A percentile compares a stretch with the other conserved stretches of the same genome.
phyloP scores from a whole-genome alignment of 2,113 vertebrate genomes.

The Seriola aureovittata region DNA sequence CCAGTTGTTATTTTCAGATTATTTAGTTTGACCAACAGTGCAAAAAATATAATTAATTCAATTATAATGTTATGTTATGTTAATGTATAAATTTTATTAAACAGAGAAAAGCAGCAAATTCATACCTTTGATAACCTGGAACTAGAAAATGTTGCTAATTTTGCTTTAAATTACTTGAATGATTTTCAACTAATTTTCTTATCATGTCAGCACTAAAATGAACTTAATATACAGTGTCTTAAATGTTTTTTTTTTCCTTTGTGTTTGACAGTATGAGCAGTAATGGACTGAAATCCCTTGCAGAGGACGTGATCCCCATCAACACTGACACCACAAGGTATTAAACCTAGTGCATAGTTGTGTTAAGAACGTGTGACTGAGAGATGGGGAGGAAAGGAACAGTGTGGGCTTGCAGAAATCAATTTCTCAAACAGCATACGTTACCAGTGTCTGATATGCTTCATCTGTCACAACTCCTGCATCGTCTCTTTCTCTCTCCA shows the following conservation, averaged over 20 bases:
- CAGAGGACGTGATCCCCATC: constrained; percentile 63
- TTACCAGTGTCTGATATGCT: constrained; percentile 9
- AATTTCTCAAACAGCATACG: background rate
- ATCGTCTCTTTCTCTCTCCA: constrained; percentile 1
- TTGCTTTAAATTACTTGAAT: background rate
- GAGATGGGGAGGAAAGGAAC: background rate
- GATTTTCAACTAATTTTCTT: background rate
- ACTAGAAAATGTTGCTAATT: background rate
- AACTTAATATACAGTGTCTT: background rate
- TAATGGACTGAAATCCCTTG: constrained; percentile 43
- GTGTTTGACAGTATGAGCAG: constrained; percentile 40
- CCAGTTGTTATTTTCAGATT: background rate
- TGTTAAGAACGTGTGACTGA: constrained; percentile 17
- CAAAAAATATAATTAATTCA: background rate
- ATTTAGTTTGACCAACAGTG: background rate
- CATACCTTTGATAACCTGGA: background rate
- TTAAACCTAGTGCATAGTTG: constrained; percentile 18
- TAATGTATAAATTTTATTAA: background rate
- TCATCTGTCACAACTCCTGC: constrained; percentile 40
- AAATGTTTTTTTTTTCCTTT: no score
- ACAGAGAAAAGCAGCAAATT: background rate
- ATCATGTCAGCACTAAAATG: background rate
- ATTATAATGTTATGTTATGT: no score
- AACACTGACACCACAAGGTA: constrained; percentile 69
- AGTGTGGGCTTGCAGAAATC: constrained; percentile 10